These are phyloP conservation scores for Eurypyga helias DNA, from an alignment of 2,113 vertebrate genomes.

Conservation along the genomic window DNA sequence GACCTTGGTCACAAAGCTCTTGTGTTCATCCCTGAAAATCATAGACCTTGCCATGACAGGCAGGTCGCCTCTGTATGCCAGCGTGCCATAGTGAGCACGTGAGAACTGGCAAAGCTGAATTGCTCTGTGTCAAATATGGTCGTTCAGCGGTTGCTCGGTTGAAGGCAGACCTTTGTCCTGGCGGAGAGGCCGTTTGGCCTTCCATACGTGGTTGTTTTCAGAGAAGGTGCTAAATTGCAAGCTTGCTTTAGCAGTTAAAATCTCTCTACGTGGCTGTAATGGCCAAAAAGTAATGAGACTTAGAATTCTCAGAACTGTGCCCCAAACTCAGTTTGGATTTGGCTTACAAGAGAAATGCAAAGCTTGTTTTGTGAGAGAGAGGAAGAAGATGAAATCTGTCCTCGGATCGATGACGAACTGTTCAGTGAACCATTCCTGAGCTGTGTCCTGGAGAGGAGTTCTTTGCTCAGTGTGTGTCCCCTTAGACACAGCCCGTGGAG, in stretches of 20 bases:
- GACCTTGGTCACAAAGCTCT: background rate
- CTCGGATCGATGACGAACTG: background rate
- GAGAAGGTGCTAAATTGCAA: background rate
- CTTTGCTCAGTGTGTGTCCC: rapidly evolving
- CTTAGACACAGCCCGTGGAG: background rate
- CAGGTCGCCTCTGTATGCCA: background rate
- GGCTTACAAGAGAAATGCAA: background rate
- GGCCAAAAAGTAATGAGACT: background rate
- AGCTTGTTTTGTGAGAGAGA: background rate
- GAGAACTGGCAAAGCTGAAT: background rate
- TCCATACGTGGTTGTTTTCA: background rate
- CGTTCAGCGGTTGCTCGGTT: background rate
- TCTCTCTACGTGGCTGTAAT: background rate
- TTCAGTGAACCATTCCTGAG: background rate
- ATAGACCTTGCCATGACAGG: background rate
- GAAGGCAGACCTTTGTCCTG: background rate
- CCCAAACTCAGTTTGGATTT: background rate
- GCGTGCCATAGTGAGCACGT: rapidly evolving
- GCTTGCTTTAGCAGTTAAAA: background rate
- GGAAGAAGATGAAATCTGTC: background rate
- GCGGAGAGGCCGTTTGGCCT: background rate
- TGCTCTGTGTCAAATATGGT: background rate
- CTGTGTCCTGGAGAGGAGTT: background rate
- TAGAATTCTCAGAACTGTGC: background rate
- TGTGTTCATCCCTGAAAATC: background rate